Evolutionary conservation across 2,113 vertebrate genomes (phyloP).

Genomic region (Phoenicopterus ruber): DNA sequence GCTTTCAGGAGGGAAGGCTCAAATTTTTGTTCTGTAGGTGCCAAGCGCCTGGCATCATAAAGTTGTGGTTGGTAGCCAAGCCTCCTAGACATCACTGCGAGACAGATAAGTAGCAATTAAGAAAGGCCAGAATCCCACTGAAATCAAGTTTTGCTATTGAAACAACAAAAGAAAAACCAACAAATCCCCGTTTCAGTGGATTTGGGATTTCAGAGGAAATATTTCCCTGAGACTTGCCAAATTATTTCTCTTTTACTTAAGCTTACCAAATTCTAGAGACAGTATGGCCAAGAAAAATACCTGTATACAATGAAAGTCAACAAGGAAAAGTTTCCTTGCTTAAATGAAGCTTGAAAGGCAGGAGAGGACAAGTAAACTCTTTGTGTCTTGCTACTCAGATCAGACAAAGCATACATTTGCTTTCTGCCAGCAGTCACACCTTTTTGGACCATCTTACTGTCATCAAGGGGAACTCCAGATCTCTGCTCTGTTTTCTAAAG

Average conservation of each 20-base stretch:
- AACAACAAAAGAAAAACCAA: background rate
- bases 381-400: background rate
- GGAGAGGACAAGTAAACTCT: background rate
- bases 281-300: background rate
- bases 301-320: background rate
- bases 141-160: background rate
- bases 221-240: background rate
- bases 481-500: background rate
- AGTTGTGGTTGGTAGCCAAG: background rate
- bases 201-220: background rate
- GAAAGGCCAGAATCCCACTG: background rate
- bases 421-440: background rate
- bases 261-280: background rate
- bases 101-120: background rate
- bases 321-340: background rate
- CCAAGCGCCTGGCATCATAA: background rate
- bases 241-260: background rate
- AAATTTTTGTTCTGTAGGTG: background rate
- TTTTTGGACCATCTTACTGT: background rate
- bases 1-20: background rate
- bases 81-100: background rate
- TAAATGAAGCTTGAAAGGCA: background rate
- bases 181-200: background rate
- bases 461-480: background rate
- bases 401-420: background rate